These are phyloP conservation scores for Epistrophella euchroma DNA, from an alignment of 2,888 invertebrate genomes.

Conservation along the genomic window DNA sequence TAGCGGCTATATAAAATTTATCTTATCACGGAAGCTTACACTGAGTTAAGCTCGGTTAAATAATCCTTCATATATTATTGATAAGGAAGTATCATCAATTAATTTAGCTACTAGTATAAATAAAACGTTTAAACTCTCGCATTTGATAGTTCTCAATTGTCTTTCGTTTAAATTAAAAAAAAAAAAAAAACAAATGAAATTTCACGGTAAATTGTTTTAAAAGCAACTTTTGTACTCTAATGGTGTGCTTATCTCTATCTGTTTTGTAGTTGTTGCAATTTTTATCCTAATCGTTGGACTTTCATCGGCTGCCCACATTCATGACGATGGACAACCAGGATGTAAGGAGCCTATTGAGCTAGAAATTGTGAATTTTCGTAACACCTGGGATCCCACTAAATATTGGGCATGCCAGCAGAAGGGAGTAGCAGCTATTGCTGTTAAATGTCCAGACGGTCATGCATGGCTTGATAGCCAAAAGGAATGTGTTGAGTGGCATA, in stretches of 20 bases:
- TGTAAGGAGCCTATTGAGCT: slow-evolving; percentile 79
- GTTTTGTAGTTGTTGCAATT: background rate
- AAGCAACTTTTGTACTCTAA: background rate
- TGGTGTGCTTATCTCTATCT: background rate
- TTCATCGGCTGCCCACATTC: slow-evolving; percentile 23
- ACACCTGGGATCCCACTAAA: slow-evolving; percentile 80
- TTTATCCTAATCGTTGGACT: slow-evolving; percentile 15
- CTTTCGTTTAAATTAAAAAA: background rate
- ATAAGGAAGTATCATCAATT: background rate
- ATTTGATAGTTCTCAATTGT: background rate
- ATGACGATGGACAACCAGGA: slow-evolving; percentile 79
- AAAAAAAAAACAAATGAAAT: no score
- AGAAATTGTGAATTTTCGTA: slow-evolving; percentile 77
- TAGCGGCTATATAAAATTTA: background rate
- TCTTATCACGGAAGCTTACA: background rate
- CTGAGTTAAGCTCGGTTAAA: background rate
- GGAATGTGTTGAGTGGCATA: slow-evolving; percentile 79
- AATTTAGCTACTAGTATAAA: background rate
- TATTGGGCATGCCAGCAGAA: slow-evolving; percentile 79
- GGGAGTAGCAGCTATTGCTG: slow-evolving; percentile 77
- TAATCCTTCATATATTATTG: background rate
- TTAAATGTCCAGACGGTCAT: slow-evolving; percentile 77
- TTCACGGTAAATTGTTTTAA: background rate
- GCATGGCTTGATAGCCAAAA: slow-evolving; percentile 79
- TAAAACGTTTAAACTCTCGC: background rate